Conservation (phyloP, 2,888 invertebrate species). For the Leptinotarsa haldemani region DNA sequence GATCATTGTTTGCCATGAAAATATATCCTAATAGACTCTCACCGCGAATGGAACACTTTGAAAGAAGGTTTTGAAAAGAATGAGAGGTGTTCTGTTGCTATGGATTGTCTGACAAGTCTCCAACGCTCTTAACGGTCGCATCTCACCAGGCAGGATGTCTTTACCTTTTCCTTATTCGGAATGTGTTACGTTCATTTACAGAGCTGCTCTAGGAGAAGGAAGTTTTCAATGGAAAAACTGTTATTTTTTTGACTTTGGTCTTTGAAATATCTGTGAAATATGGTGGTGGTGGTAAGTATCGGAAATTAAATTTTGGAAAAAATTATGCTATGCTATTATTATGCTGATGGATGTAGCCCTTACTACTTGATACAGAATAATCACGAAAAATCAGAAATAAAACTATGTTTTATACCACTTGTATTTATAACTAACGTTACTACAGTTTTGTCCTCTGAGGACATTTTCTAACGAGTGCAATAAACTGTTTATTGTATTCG, state of each 20-base stretch:
- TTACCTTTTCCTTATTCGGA: slow-evolving; percentile 26
- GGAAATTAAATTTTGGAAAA: no score
- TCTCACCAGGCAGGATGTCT: slow-evolving; percentile 25
- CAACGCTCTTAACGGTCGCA: slow-evolving; percentile 23
- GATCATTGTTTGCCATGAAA: slow-evolving; percentile 21
- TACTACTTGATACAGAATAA: no score
- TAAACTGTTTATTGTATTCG: no score
- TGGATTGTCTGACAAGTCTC: slow-evolving; percentile 30
- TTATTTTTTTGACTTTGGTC: neutral
- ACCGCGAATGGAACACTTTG: slow-evolving; percentile 16
- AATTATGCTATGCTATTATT: no score
- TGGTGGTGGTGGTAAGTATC: no score
- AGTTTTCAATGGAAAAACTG: neutral
- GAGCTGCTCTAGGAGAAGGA: neutral
- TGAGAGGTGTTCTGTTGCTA: slow-evolving; percentile 18
- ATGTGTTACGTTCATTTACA: slow-evolving; percentile 13
- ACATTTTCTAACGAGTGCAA: no score
- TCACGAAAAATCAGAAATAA: no score
- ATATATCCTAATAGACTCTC: slow-evolving; percentile 21
- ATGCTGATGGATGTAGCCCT: no score
- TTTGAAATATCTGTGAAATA: no score
- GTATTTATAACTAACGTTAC: no score
- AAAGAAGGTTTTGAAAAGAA: slow-evolving; percentile 13
- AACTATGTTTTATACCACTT: no score
- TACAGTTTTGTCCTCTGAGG: no score